Percentiles rank a stretch among this genome's conserved stretches.
These are phyloP conservation scores for Lampropteryx suffumata DNA, from an alignment of 2,888 invertebrate species.

Conservation along the genomic window DNA sequence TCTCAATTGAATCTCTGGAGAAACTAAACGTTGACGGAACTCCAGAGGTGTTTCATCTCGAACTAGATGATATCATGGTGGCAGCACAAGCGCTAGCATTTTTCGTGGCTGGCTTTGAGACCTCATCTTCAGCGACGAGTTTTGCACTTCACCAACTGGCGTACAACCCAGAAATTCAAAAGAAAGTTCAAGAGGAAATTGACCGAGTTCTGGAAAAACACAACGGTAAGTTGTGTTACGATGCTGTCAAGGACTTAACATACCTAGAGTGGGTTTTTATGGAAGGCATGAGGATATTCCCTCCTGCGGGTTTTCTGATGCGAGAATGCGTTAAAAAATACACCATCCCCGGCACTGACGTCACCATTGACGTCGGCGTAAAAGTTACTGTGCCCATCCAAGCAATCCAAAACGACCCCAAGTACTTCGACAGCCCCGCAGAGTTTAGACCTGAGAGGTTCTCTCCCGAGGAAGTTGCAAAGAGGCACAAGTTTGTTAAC, in stretches of 20 bases:
- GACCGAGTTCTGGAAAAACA: constrained; percentile 50
- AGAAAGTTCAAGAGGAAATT: constrained; percentile 52
- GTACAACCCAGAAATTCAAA: constrained; percentile 52
- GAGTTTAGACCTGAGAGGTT: constrained; percentile 59
- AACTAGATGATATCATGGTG: constrained; percentile 48
- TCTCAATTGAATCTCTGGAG: constrained; percentile 50
- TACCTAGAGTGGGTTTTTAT: constrained; percentile 60
- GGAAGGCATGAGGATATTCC: constrained; percentile 61
- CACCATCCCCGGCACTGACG: constrained; percentile 44
- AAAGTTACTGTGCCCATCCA: constrained; percentile 25
- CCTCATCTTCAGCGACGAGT: constrained; percentile 70
- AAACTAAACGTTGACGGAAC: constrained; percentile 44
- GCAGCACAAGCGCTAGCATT: constrained; percentile 63
- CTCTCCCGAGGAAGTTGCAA: constrained; percentile 42
- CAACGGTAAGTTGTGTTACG: constrained; percentile 53
- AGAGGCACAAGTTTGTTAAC: constrained; percentile 50
- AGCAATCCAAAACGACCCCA: constrained; percentile 56
- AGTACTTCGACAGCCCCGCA: constrained; percentile 52
- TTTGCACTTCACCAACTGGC: constrained; percentile 63
- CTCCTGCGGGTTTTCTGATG: constrained; percentile 46
- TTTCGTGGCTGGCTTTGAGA: constrained; percentile 74
- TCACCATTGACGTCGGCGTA: constrained; percentile 47
- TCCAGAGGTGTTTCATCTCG: constrained; percentile 40
- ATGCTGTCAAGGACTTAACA: constrained; percentile 59
- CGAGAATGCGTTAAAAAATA: constrained; percentile 45